These are phyloP conservation scores for Dysdera silvatica DNA, from an alignment of 1,140 invertebrate species.

Conservation along the genomic window DNA sequence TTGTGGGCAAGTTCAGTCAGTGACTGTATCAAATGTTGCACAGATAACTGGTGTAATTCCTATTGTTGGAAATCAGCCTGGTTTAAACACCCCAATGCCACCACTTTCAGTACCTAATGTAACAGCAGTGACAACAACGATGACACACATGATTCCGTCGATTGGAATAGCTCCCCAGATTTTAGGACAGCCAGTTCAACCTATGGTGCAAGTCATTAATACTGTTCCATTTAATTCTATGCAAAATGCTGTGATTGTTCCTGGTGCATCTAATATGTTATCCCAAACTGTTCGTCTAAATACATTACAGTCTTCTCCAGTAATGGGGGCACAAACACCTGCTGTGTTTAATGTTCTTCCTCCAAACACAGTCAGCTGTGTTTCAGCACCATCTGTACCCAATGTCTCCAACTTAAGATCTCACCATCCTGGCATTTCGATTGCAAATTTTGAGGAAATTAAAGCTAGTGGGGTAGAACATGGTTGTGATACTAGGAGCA, in stretches of 20 bases:
- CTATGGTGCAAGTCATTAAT: constrained; percentile 57
- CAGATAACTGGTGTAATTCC: constrained; percentile 28
- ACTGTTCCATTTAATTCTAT: constrained; percentile 49
- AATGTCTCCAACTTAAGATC: constrained; percentile 1
- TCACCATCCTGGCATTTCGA: constrained; percentile 4
- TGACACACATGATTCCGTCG: constrained; percentile 57
- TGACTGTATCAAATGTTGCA: constrained; percentile 26
- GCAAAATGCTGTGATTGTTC: constrained; percentile 62
- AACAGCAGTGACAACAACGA: constrained; percentile 60
- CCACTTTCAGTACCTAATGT: constrained; percentile 58
- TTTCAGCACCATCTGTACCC: constrained; percentile 5
- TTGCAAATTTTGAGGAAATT: constrained; percentile 17
- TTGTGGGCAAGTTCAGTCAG: constrained; percentile 20
- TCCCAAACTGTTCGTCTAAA: constrained; percentile 31
- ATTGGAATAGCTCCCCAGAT: constrained; percentile 54
- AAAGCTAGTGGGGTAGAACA: constrained; percentile 9
- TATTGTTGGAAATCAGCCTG: constrained; percentile 30
- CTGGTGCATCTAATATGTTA: constrained; percentile 54
- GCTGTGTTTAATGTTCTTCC: constrained; percentile 26
- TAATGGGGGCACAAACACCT: constrained; percentile 16
- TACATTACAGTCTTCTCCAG: constrained; percentile 12
- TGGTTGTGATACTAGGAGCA: constrained; percentile 23
- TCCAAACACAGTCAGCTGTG: constrained; percentile 20
- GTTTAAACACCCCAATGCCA: constrained; percentile 50
- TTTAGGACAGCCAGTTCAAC: constrained; percentile 55